Evolutionary conservation across 2,888 invertebrate species (phyloP), one percentile per base, ranked within the genome.

Genomic region (Sturmia bella): DNA sequence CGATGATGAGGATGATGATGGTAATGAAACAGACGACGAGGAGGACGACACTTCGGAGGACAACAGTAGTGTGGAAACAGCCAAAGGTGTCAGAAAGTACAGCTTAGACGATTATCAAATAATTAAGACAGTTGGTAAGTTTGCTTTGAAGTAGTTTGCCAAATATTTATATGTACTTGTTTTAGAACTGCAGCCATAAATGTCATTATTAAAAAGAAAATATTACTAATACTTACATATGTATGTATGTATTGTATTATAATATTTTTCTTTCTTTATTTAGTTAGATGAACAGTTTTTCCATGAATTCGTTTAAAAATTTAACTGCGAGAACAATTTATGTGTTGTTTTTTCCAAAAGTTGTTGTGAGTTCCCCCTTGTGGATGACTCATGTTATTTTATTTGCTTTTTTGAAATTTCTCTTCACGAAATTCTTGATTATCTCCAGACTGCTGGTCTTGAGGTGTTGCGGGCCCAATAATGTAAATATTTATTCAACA

Each of bases 71-170:
- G 89, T 87, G 39, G 87, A 88, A 84, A 89, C 87, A 56, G 87
- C 87, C 80, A 91, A 89, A 85, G 88, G 87, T 81, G 87, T 87
- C 32, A 88, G 94, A 85, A 93, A 94, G 87, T 94, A 94, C 87
- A 93, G 94, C 87, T 91, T 96, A 86, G 96, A 96, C 85, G 96
- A 96, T 89, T 94, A 96, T 87, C 95, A 96, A 90, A 96, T 96
- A 86, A 93, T 96, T 86, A 96, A 96, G 92, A 96, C 96, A 79
- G 96, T 96, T 83, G 96, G 96, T 96, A 89, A 95, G 95, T 92
- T 15, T 15, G 19, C 15, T 1, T 21, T 45, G 3, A n/a, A 17
- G 9, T 17, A 48, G 12, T 21, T 59, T 59, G 9, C 1, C n/a
- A 7, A 15, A 7, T 7, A 45, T 45, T 45, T 45, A 5, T 45